Evolutionary conservation across 1,140 invertebrate genomes (phyloP), one percentile per base, ranked within the genome.

Genomic region (Leptonema lineaticorne): DNA sequence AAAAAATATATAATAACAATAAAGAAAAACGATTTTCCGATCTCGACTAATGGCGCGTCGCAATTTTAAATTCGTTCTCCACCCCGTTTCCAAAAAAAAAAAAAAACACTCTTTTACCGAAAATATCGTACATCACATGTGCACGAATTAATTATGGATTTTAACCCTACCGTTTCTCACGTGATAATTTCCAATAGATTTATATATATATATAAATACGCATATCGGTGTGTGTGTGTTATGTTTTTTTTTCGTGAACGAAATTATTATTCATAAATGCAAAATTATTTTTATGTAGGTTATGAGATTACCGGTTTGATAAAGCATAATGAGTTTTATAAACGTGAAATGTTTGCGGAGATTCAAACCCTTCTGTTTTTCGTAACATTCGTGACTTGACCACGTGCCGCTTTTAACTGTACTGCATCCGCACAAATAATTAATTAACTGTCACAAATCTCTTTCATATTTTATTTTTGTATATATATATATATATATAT

Each of bases 271-370:
- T 53, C 50, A 53, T 53, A 26, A 26, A 53, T 53, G 50, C 50
- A 53, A 53, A 53, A 53, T 53, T 53, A 53, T 53, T 53, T 53
- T 53, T 53, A 53, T 53, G 50, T 53, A 26, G 50, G 50, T 53
- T 53, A 53, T 53, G 27, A 11, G 50, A 53, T 53, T 24, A 24
- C 18, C 50, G 50, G 50, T 53, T 53, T 22, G 50, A 53, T 53
- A 53, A 24, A 4, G 50, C 20, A 18, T 53, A 53, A 53, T 53
- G 50, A 26, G 50, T 53, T 53, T 53, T 22, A 24, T 53, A 53
- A 53, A 53, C 50, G 50, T 53, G 50, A 53, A 53, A 53, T 53
- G 50, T 53, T 53, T 53, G 50, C 50, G 50, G 50, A 53, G 50
- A 53, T 53, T n/a, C n/a, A n/a, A n/a, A n/a, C 50, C 50, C 50